These are phyloP conservation scores for Lithosia quadra DNA, from an alignment of 2,888 invertebrate genomes.

Conservation along the genomic window DNA sequence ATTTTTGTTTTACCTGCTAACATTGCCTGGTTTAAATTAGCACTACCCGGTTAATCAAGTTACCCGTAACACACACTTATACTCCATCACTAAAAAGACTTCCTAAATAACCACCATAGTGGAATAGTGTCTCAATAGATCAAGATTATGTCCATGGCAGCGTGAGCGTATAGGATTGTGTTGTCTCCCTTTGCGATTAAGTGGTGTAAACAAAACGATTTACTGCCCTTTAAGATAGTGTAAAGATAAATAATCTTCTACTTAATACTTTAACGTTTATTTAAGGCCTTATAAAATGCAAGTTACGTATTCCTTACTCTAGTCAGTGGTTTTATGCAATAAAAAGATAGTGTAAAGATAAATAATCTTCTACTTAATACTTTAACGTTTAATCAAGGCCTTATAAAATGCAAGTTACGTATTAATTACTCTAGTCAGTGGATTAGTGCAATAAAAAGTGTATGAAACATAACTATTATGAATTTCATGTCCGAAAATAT, in stretches of 20 bases:
- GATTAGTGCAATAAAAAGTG: no score
- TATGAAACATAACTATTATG: no score
- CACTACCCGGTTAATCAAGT: neutral
- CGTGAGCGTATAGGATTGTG: neutral
- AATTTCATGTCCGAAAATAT: no score
- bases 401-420: no score
- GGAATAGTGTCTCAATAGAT: neutral
- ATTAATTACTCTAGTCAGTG: no score
- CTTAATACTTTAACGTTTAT: neutral
- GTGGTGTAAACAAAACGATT: neutral
- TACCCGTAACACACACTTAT: neutral
- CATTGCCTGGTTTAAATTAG: neutral
- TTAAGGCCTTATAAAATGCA: neutral
- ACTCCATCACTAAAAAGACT: neutral
- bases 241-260: neutral
- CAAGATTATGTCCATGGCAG: neutral
- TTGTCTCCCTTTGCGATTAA: neutral
- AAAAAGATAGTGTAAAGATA: neutral
- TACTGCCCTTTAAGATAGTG: neutral
- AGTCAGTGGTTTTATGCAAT: no score
- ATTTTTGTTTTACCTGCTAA: neutral
- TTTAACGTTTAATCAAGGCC: neutral
- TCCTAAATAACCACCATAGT: conserved; percentile 3
- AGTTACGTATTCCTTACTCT: no score
- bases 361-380: neutral